Evolutionary conservation across 2,113 vertebrate genomes (phyloP).

Genomic region (Pelvicachromis taeniatus): DNA sequence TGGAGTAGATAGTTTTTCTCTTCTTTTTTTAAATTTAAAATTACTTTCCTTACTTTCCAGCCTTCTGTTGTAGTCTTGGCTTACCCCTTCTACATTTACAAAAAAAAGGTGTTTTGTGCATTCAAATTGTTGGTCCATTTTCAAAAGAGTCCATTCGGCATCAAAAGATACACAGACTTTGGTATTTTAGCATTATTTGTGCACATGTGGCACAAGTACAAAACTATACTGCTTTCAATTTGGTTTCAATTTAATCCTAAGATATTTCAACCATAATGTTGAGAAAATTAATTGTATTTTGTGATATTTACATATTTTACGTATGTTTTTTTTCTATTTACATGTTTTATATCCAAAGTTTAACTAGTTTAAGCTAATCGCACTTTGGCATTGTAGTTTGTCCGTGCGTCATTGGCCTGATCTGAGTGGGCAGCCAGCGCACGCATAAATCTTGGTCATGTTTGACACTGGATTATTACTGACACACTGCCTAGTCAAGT

Average conservation of each 20-base stretch:
- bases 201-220: neutral
- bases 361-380: neutral
- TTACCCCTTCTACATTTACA: neutral
- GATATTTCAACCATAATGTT: neutral
- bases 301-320: neutral
- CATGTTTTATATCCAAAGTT: neutral
- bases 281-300: neutral
- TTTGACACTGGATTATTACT: conserved; percentile 38
- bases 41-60: neutral
- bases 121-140: neutral
- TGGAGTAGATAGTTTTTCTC: conserved; percentile 18
- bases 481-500: conserved; percentile 9
- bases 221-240: neutral
- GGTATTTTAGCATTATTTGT: neutral
- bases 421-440: neutral
- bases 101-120: neutral
- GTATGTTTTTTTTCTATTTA: neutral
- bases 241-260: neutral
- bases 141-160: neutral
- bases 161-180: neutral
- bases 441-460: neutral
- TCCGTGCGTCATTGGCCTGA: neutral
- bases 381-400: neutral
- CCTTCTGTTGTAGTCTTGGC: neutral
- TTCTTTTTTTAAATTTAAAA: neutral